phyloP scores from a whole-genome alignment of 2,113 vertebrate genomes.

The Cyprinus carpio region DNA sequence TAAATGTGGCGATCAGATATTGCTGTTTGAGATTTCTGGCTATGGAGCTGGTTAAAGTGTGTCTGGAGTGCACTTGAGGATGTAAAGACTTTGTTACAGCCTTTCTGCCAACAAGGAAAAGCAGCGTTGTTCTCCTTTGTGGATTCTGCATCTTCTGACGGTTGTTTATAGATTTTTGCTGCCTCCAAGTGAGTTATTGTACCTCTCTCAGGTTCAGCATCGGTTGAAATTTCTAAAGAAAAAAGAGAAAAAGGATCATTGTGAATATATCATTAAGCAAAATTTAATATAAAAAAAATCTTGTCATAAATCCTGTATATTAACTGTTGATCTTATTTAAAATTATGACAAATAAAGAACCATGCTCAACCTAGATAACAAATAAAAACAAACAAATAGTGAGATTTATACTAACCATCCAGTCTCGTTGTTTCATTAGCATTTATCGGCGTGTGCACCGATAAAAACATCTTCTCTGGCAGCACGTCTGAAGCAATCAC shows the following conservation, averaged over 20 bases:
- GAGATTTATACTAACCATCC: slow-evolving; percentile 72
- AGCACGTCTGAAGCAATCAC: slow-evolving; percentile 87
- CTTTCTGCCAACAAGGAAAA: slow-evolving; percentile 90
- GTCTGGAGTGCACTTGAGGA: slow-evolving; percentile 85
- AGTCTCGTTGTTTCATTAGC: slow-evolving; percentile 77
- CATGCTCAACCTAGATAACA: neutral
- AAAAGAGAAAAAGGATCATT: neutral
- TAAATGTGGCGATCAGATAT: slow-evolving; percentile 96
- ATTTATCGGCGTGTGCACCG: slow-evolving; percentile 67
- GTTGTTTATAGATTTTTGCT: slow-evolving; percentile 73
- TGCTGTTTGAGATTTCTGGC: slow-evolving; percentile 83
- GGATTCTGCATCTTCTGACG: slow-evolving; percentile 69
- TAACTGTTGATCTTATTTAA: neutral
- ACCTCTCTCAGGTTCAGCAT: slow-evolving; percentile 43
- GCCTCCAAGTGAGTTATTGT: slow-evolving; percentile 58
- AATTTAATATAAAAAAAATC: neutral
- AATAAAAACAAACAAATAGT: too few species aligned
- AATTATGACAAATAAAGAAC: neutral
- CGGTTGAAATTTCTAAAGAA: slow-evolving; percentile 36
- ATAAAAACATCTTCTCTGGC: slow-evolving; percentile 86
- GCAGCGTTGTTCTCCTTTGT: slow-evolving; percentile 77
- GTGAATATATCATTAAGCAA: neutral
- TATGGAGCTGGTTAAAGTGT: slow-evolving; percentile 84
- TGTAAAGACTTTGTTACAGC: slow-evolving; percentile 86
- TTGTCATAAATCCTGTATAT: too few species aligned